Evolutionary conservation across 2,888 invertebrate species (phyloP).

Genomic region (Seladonia tumulorum): DNA sequence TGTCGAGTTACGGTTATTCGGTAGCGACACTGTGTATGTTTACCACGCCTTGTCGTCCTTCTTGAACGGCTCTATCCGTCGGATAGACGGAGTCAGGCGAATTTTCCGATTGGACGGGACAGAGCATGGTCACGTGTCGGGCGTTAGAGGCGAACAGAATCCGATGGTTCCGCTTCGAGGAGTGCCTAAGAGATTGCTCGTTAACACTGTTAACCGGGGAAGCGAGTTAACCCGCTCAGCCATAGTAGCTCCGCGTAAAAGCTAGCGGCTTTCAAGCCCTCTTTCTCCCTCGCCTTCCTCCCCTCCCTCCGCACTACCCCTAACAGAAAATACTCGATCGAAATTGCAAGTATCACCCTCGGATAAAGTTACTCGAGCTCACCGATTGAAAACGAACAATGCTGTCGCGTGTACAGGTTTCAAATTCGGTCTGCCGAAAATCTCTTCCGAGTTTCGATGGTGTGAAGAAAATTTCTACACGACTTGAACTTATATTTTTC

Average conservation of each 20-base stretch:
- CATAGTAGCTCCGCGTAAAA: background rate
- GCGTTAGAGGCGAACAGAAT: conserved; percentile 7
- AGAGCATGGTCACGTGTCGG: background rate
- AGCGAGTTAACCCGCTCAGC: conserved; percentile 13
- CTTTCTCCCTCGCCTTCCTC: background rate
- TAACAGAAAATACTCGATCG: background rate
- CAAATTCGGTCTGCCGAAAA: background rate
- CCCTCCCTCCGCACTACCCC: background rate
- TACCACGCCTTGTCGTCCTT: conserved; percentile 25
- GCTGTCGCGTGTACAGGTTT: background rate
- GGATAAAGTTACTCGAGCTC: background rate
- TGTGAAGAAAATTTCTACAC: background rate
- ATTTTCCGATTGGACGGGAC: conserved; percentile 13
- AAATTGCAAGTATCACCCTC: background rate
- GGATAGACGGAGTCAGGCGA: background rate
- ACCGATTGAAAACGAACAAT: background rate
- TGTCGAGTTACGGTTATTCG: conserved; percentile 45
- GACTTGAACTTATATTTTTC: background rate
- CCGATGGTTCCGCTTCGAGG: conserved; percentile 15
- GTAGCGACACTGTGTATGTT: conserved; percentile 27
- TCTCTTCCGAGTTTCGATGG: background rate
- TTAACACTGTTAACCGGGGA: conserved; percentile 13
- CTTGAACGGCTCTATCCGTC: background rate
- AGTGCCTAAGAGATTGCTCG: conserved; percentile 16
- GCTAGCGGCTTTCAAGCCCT: background rate